Evolutionary conservation across 2,113 vertebrate genomes (phyloP).

Genomic region (Psophia crepitans): DNA sequence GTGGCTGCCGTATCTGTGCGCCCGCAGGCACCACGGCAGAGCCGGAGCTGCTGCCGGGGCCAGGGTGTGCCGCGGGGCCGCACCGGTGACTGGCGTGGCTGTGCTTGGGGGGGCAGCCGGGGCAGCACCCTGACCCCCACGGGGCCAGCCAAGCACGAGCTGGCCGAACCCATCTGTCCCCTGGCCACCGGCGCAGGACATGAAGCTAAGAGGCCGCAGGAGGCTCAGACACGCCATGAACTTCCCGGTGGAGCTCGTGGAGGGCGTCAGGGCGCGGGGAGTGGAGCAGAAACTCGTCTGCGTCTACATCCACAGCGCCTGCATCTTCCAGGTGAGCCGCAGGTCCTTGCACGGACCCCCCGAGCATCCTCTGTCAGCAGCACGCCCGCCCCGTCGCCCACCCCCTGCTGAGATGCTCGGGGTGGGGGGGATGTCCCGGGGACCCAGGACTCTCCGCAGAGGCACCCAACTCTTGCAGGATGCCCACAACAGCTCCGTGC

Average conservation of each 20-base stretch:
- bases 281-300: neutral
- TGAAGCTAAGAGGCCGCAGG: rapidly evolving
- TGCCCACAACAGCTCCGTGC: neutral
- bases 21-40: rapidly evolving
- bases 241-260: neutral
- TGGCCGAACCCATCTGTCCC: neutral
- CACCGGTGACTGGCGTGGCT: rapidly evolving
- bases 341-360: rapidly evolving
- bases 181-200: rapidly evolving
- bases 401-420: neutral
- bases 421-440: neutral
- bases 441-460: rapidly evolving
- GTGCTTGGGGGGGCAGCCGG: neutral
- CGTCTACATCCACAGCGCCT: neutral
- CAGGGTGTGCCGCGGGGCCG: rapidly evolving
- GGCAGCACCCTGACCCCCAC: neutral
- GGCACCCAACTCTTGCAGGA: neutral
- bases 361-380: neutral
- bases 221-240: neutral
- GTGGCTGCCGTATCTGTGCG: rapidly evolving
- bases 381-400: rapidly evolving
- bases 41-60: neutral
- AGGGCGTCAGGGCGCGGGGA: rapidly evolving
- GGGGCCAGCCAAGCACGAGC: rapidly evolving
- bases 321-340: neutral